Evolutionary conservation across 2,113 vertebrate genomes (phyloP), one percentile per base, ranked within the genome.

Genomic region (Oryzias javanicus): DNA sequence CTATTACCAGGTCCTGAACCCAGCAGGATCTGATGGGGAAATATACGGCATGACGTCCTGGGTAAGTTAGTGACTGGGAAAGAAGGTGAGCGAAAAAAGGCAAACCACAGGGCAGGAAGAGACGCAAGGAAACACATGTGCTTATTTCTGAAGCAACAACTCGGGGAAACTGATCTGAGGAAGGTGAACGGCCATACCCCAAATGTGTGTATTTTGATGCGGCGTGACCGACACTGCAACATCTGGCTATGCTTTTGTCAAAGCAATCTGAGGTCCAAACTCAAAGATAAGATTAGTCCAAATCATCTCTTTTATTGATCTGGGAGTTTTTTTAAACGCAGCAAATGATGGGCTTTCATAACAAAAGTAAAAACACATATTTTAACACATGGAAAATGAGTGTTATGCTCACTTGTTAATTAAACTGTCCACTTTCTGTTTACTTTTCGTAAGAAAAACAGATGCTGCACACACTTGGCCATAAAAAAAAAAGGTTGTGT

Each of bases 1-100:
- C 51, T 66, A 68, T 79, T 64, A 82, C 69, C 45, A 68, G 74
- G 78, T 54, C 58, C 69, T 78, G 73, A 77, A 76, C 64, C 41
- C 53, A 72, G 44, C 53, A 59, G 64, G 49, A 61, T 60, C 48
- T 40, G 25, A 19, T 64, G 40, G 54, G 64, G 67, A 64, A 35
- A 25, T 41, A 67, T 58, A 16, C 55, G 60, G 27, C 42, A 55
- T 53, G 60, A 27, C 50, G 15, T 72, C 24, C 15, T 24, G 17
- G 55, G 53, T 46, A 55, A 19, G 48, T 54, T 41, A 59, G 20
- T 40, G 46, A 70, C 15, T 62, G 35, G 52, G 19, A 50, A 67
- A 52, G 42, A 59, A 2, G 45, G 56, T 7, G 41, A 66, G 18
- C 18, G 64, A 35, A 70, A 47, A 47, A 49, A 72, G 40, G 49